Evolutionary conservation across 2,888 invertebrate species (phyloP).

Genomic region (Coronaproctus castanopsis): DNA sequence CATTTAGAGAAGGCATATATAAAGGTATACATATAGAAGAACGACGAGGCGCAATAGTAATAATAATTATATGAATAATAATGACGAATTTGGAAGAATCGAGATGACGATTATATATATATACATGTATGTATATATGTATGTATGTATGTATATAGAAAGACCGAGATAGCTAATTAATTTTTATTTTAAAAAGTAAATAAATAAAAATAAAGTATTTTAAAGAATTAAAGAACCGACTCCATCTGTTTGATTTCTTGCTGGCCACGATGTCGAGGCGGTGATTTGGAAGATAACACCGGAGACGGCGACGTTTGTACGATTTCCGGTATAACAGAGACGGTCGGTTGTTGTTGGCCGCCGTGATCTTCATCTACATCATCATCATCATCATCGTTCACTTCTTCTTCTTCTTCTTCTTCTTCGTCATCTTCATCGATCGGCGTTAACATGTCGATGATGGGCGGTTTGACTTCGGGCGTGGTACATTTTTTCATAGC

Average conservation of each 20-base stretch:
- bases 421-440: constrained; percentile 55
- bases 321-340: constrained; percentile 41
- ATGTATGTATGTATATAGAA: not conserved
- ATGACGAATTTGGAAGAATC: too few species aligned
- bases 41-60: too few species aligned
- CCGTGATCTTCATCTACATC: constrained; percentile 43
- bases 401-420: constrained; percentile 46
- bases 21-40: too few species aligned
- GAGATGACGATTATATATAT: not conserved
- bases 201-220: not conserved
- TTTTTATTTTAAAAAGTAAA: too few species aligned
- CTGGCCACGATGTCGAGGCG: too few species aligned
- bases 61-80: too few species aligned
- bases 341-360: constrained; percentile 38
- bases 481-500: constrained; percentile 34
- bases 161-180: not conserved
- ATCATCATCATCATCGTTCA: constrained; percentile 49
- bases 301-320: constrained; percentile 56
- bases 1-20: too few species aligned
- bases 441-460: constrained; percentile 51
- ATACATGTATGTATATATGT: not conserved
- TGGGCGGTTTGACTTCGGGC: constrained; percentile 39
- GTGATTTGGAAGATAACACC: constrained; percentile 31
- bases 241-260: constrained; percentile 47
- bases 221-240: constrained; percentile 46